Conservation (phyloP, 2,797 vertebrate species). For the Strix occidentalis region DNA sequence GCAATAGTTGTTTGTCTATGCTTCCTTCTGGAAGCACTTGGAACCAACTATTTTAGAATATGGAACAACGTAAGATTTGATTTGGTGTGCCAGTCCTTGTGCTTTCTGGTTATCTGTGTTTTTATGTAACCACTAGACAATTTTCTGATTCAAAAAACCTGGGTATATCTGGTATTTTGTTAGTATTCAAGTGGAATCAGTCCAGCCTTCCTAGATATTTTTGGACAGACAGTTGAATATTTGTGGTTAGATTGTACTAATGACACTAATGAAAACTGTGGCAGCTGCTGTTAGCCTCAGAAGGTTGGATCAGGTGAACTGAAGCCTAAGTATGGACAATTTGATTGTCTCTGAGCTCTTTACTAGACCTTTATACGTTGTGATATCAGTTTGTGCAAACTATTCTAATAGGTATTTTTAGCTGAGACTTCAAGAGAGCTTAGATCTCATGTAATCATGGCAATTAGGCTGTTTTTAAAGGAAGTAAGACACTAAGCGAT, state of each 20-base stretch:
- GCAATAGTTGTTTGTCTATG: background rate
- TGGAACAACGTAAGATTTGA: rapidly evolving
- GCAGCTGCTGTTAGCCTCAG: background rate
- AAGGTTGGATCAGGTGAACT: background rate
- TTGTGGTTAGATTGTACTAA: background rate
- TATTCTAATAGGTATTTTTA: background rate
- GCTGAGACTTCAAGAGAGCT: background rate
- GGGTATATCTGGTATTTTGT: background rate
- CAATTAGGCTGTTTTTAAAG: background rate
- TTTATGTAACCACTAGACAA: background rate
- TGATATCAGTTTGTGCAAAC: background rate
- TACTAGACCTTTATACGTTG: background rate
- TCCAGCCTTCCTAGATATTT: background rate
- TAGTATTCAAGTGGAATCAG: background rate
- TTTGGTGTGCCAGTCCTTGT: background rate
- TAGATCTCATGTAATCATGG: background rate
- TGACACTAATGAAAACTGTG: background rate
- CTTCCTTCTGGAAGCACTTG: background rate
- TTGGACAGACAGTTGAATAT: background rate
- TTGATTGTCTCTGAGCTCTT: background rate
- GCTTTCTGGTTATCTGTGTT: background rate
- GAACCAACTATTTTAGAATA: background rate
- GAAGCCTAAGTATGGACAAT: background rate
- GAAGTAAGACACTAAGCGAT: background rate
- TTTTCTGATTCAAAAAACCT: background rate